Evolutionary conservation across 2,888 invertebrate species (phyloP).

Genomic region (Hydrotaea cyrtoneurina): DNA sequence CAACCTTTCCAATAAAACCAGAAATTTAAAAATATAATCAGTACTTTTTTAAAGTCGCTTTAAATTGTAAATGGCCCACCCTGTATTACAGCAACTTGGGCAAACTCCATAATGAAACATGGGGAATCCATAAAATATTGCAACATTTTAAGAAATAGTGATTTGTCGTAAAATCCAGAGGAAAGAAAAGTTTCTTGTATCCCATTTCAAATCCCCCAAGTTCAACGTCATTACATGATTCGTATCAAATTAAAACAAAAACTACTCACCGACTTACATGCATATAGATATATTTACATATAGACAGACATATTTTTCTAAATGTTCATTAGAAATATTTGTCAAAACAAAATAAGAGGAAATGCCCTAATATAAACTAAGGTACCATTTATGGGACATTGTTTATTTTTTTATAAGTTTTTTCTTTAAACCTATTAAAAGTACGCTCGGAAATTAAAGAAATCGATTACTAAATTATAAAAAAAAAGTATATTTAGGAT

Average conservation of each 20-base stretch:
- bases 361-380: background rate
- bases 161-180: no score
- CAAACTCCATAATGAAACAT: no score
- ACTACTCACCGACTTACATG: slow-evolving; percentile 3
- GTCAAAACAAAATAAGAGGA: background rate
- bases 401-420: background rate
- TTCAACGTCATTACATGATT: background rate
- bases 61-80: no score
- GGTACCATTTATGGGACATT: background rate
- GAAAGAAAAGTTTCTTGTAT: no score
- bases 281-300: background rate
- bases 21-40: no score
- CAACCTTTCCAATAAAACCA: no score
- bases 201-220: background rate
- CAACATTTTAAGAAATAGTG: no score
- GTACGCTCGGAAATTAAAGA: background rate
- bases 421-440: background rate
- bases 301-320: slow-evolving; percentile 1
- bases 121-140: no score
- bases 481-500: no score
- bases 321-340: background rate
- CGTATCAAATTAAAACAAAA: background rate
- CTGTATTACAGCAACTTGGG: no score
- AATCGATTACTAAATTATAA: no score
- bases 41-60: no score